Conservation (phyloP, 2,113 vertebrate genomes). For the Aramus guarauna region DNA sequence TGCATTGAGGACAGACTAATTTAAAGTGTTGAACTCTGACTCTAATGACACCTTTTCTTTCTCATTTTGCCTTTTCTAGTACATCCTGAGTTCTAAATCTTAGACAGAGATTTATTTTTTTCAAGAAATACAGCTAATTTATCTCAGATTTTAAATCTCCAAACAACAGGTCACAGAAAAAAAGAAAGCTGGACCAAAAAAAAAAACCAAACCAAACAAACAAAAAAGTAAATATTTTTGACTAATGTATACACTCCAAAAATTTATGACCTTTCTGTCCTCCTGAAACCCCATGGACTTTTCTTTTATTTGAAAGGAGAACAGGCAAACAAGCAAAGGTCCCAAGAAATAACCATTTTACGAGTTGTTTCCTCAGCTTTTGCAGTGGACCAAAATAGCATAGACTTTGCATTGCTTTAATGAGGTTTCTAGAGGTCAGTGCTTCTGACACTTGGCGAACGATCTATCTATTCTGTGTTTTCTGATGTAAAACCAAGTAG, state of each 20-base stretch:
- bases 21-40: neutral
- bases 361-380: neutral
- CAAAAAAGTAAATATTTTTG: neutral
- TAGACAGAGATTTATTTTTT: neutral
- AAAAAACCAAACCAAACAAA: too few species aligned
- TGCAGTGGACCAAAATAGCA: neutral
- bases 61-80: neutral
- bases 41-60: neutral
- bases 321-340: neutral
- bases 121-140: neutral
- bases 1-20: neutral
- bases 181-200: neutral
- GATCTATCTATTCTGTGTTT: neutral
- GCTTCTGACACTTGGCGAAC: neutral
- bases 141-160: neutral
- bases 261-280: neutral
- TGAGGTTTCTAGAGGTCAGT: neutral
- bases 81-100: neutral
- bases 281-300: neutral
- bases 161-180: neutral
- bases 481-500: conserved; percentile 3
- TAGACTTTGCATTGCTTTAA: neutral
- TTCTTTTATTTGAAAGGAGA: neutral
- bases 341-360: neutral
- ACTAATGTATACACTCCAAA: neutral